Percentiles rank a stretch among this genome's conserved stretches.
phyloP scores from a whole-genome alignment of 2,888 invertebrate genomes.

The Exephanes ischioxanthus region DNA sequence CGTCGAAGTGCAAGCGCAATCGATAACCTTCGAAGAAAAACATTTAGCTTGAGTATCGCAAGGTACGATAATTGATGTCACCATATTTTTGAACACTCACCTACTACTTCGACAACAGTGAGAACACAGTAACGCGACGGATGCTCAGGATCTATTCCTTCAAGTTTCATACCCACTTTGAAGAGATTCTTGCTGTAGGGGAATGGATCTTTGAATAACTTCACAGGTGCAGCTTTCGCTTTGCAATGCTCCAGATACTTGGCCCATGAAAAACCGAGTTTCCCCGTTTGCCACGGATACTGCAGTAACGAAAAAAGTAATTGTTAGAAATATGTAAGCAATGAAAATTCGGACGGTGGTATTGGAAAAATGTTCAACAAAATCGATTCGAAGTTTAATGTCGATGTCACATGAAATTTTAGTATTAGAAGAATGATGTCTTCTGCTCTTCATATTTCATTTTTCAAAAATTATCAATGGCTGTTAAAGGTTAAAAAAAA shows the following conservation, averaged over 20 bases:
- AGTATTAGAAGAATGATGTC: no score
- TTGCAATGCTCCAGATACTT: conserved; percentile 91
- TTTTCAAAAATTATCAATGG: no score
- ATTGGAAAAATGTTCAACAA: not conserved
- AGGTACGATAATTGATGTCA: not conserved
- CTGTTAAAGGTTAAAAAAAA: no score
- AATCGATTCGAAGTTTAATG: not conserved
- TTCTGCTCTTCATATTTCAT: no score
- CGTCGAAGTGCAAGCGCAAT: conserved; percentile 95
- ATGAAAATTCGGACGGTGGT: not conserved
- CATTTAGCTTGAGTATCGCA: conserved; percentile 10
- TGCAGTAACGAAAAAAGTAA: conserved; percentile 73
- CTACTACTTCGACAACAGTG: conserved; percentile 91
- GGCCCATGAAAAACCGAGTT: conserved; percentile 92
- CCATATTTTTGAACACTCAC: conserved; percentile 74
- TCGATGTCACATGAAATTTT: not conserved
- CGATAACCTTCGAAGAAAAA: conserved; percentile 88
- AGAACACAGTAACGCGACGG: conserved; percentile 96
- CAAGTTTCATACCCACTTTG: conserved; percentile 94
- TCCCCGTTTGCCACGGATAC: conserved; percentile 90
- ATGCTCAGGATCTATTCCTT: conserved; percentile 97
- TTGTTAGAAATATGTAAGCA: conserved; percentile 16
- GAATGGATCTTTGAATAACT: conserved; percentile 92
- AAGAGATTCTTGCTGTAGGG: conserved; percentile 92
- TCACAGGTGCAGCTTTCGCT: conserved; percentile 91